Conservation (phyloP, 92 coral and sea anemone species). For the Meandrina meandrites region DNA sequence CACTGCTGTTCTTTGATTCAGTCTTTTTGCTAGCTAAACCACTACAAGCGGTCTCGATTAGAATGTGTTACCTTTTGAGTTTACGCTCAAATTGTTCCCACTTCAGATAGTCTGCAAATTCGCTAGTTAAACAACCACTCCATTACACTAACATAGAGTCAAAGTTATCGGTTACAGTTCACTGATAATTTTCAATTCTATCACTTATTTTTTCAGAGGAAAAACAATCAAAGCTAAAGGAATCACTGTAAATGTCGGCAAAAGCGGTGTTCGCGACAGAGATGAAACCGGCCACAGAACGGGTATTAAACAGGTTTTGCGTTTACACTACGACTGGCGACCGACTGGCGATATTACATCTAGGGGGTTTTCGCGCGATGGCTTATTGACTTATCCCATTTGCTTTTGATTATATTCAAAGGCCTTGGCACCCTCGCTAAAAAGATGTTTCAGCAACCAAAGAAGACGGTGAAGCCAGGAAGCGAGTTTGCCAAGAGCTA, state of each 20-base stretch:
- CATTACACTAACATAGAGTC: background rate
- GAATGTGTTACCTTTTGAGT: too few species aligned
- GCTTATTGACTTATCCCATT: background rate
- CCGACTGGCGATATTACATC: too few species aligned
- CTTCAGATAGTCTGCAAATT: background rate
- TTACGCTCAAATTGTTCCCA: too few species aligned
- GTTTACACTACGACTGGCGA: too few species aligned
- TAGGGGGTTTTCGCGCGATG: too few species aligned
- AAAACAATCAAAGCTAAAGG: constrained; percentile 39
- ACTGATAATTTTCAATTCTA: background rate
- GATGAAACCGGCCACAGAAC: constrained; percentile 78
- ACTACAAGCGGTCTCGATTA: too few species aligned
- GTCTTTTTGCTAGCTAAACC: too few species aligned
- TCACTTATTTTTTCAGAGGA: constrained; percentile 34
- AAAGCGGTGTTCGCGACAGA: constrained; percentile 50
- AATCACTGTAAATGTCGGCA: constrained; percentile 35
- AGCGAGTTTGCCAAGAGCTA: constrained; percentile 58
- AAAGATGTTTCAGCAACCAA: constrained; percentile 34
- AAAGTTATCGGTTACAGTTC: background rate
- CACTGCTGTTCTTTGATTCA: background rate
- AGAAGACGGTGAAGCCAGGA: constrained; percentile 47
- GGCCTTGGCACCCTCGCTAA: constrained; percentile 72
- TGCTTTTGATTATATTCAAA: background rate
- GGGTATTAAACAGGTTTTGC: constrained; percentile 28
- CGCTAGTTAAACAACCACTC: background rate